Conservation (phyloP, 2,797 vertebrate species). For the Danio tinwini region DNA sequence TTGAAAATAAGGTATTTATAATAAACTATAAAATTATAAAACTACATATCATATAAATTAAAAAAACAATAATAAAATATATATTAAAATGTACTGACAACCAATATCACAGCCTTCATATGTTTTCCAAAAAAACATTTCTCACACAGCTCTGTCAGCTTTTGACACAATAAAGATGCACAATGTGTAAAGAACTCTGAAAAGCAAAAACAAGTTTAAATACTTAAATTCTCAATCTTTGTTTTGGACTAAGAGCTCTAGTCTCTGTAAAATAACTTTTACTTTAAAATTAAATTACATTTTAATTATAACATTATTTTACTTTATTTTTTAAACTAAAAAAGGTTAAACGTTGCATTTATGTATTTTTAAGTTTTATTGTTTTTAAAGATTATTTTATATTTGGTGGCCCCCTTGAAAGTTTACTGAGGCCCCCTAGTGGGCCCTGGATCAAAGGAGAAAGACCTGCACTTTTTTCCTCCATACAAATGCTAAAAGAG, state of each 20-base stretch:
- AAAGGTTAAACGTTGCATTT: neutral
- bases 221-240: neutral
- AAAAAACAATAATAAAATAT: too few species aligned
- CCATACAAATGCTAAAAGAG: neutral
- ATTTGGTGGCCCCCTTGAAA: neutral
- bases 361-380: neutral
- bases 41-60: too few species aligned
- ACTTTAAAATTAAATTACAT: too few species aligned
- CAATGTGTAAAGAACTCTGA: neutral
- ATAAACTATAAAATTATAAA: too few species aligned
- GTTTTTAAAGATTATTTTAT: neutral
- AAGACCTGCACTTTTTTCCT: neutral
- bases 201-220: neutral
- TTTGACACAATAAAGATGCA: neutral
- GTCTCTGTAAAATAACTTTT: neutral
- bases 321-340: neutral
- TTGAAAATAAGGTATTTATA: neutral
- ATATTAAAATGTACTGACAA: neutral
- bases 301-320: too few species aligned
- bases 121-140: neutral
- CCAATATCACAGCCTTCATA: neutral
- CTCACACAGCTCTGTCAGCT: neutral
- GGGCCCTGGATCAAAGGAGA: neutral
- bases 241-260: neutral
- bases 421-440: constrained; percentile 14